Conservation (phyloP, 2,797 vertebrate genomes). For the Gymnodraco acuticeps region DNA sequence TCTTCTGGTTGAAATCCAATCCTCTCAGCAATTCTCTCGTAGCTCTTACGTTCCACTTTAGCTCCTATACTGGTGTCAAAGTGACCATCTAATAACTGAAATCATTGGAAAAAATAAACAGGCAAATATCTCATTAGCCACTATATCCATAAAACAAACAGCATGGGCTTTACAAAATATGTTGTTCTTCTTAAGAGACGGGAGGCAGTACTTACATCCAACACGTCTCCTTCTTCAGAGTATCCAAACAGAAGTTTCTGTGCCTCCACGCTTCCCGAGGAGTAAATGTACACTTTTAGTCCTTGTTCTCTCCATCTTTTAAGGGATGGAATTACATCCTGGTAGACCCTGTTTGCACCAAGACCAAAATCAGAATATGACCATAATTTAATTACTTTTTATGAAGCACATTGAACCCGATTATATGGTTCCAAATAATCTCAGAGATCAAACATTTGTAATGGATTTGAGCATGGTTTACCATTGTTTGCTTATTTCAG, state of each 20-base stretch:
- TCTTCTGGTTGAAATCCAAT: constrained; percentile 93
- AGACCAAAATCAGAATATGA: not conserved
- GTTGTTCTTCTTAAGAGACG: not conserved
- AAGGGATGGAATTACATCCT: constrained; percentile 94
- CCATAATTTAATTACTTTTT: not conserved
- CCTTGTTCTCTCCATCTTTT: constrained; percentile 90
- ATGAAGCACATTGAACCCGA: accelerated
- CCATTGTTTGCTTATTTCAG: not conserved
- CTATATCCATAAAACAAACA: too few species aligned
- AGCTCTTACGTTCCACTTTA: constrained; percentile 96
- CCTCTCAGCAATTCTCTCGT: constrained; percentile 90
- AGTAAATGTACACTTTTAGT: constrained; percentile 94
- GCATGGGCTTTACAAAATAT: not conserved
- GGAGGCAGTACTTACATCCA: constrained; percentile 84
- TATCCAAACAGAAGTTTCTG: constrained; percentile 95
- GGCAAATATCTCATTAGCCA: not conserved
- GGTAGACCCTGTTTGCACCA: constrained; percentile 87
- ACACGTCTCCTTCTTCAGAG: constrained; percentile 93
- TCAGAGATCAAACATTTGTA: not conserved
- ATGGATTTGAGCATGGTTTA: not conserved
- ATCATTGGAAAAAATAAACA: not conserved
- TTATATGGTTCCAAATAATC: not conserved
- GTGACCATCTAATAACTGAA: constrained; percentile 94
- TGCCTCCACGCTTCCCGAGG: constrained; percentile 95
- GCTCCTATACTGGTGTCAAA: constrained; percentile 95